phyloP scores from a whole-genome alignment of 2,888 invertebrate species.

The Coenonympha arcania region DNA sequence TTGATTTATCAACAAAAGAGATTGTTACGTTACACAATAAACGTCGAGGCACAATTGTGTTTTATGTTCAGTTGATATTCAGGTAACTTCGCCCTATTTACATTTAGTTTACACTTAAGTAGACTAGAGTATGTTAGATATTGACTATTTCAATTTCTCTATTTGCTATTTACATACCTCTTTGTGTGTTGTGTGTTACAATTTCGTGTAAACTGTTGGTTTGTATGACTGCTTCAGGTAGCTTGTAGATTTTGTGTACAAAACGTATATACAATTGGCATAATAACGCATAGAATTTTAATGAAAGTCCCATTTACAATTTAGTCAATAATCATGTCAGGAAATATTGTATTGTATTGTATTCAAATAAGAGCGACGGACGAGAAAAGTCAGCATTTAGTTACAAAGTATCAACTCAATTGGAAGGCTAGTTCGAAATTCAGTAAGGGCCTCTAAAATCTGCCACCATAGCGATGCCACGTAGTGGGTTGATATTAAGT shows the following conservation, averaged over 20 bases:
- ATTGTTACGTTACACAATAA: not conserved
- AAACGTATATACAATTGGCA: too few species aligned
- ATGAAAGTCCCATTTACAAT: not conserved
- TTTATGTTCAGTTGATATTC: constrained; percentile 2
- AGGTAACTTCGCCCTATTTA: constrained; percentile 1
- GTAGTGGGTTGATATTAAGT: too few species aligned
- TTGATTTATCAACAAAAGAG: not conserved
- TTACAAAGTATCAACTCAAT: too few species aligned
- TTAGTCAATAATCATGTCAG: too few species aligned
- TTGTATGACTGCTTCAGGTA: not conserved
- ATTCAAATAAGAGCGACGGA: too few species aligned
- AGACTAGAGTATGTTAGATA: not conserved
- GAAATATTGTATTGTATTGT: too few species aligned
- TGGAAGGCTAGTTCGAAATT: too few species aligned
- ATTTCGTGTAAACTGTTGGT: not conserved
- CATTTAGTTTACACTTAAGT: not conserved
- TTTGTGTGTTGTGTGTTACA: not conserved
- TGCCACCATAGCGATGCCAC: too few species aligned
- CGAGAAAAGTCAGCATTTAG: too few species aligned
- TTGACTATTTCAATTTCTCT: not conserved
- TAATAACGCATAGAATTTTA: not conserved
- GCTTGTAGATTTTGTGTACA: too few species aligned
- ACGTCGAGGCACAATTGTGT: not conserved
- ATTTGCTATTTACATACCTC: not conserved
- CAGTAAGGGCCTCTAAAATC: too few species aligned